Conservation (phyloP, 2,797 vertebrate species). For the Hypotaenidia okinawae region DNA sequence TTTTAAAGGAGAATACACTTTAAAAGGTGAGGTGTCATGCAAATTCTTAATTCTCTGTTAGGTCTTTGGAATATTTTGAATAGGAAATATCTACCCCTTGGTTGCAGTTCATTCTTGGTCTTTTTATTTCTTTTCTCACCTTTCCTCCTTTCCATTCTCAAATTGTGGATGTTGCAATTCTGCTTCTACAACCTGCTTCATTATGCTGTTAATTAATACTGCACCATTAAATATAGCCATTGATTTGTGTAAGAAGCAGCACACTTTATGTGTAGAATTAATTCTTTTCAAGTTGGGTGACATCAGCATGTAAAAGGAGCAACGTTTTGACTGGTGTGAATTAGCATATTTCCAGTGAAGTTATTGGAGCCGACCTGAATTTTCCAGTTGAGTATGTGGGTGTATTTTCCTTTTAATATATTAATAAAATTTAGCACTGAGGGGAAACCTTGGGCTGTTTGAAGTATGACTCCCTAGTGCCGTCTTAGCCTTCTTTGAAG, state of each 20-base stretch:
- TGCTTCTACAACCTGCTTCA: neutral
- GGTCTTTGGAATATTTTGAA: neutral
- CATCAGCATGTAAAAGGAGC: neutral
- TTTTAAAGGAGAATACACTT: neutral
- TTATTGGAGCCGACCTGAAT: neutral
- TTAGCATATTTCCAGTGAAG: neutral
- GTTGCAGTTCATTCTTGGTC: neutral
- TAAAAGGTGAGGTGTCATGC: neutral
- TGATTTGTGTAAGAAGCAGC: neutral
- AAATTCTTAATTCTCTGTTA: neutral
- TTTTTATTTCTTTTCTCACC: neutral
- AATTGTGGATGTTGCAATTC: neutral
- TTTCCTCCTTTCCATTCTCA: neutral
- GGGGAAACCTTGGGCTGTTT: neutral
- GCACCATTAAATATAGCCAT: neutral
- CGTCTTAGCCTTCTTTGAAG: neutral
- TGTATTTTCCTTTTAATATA: neutral
- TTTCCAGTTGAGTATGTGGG: neutral
- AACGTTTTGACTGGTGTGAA: neutral
- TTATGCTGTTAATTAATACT: neutral
- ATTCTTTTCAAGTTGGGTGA: neutral
- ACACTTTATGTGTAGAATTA: neutral
- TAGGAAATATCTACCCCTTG: neutral
- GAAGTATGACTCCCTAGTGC: neutral
- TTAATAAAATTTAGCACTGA: neutral